Conservation (phyloP, 2,797 vertebrate species). For the Lutjanus argentimaculatus region DNA sequence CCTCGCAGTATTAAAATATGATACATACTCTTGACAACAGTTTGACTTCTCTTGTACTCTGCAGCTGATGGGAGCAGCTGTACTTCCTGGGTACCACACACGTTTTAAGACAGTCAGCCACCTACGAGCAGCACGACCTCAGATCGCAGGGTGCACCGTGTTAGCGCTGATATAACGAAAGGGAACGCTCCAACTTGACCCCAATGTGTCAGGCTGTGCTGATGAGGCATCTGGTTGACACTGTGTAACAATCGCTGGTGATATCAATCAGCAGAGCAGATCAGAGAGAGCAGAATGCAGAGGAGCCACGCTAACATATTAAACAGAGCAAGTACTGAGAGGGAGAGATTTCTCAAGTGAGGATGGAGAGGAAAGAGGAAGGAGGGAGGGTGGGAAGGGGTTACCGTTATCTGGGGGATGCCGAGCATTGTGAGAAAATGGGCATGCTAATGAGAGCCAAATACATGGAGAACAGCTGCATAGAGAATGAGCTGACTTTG, state of each 20-base stretch:
- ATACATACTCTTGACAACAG: background rate
- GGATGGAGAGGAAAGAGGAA: background rate
- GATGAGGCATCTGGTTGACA: conserved; percentile 80
- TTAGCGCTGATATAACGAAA: conserved; percentile 53
- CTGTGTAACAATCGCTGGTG: conserved; percentile 71
- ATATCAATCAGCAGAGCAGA: conserved; percentile 80
- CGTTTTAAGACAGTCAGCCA: conserved; percentile 57
- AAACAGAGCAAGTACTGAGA: conserved; percentile 58
- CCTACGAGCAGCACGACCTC: conserved; percentile 33
- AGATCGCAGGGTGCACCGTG: conserved; percentile 32
- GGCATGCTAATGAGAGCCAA: conserved; percentile 76
- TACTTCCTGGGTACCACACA: conserved; percentile 23
- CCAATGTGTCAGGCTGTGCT: conserved; percentile 77
- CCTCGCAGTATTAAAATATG: background rate
- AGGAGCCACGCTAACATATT: conserved; percentile 65
- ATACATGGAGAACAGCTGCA: conserved; percentile 57
- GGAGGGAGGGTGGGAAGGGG: background rate
- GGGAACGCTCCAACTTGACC: conserved; percentile 69
- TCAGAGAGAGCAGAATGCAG: conserved; percentile 64
- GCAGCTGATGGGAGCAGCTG: conserved; percentile 25
- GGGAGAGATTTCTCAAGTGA: conserved; percentile 55
- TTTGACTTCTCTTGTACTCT: conserved; percentile 15
- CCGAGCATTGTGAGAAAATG: conserved; percentile 63
- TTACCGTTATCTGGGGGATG: conserved; percentile 66
- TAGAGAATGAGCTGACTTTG: conserved; percentile 72